A percentile compares a stretch with the other conserved stretches of the same genome.
phyloP scores from a whole-genome alignment of 2,797 vertebrate genomes.

The Danio jaintianensis region DNA sequence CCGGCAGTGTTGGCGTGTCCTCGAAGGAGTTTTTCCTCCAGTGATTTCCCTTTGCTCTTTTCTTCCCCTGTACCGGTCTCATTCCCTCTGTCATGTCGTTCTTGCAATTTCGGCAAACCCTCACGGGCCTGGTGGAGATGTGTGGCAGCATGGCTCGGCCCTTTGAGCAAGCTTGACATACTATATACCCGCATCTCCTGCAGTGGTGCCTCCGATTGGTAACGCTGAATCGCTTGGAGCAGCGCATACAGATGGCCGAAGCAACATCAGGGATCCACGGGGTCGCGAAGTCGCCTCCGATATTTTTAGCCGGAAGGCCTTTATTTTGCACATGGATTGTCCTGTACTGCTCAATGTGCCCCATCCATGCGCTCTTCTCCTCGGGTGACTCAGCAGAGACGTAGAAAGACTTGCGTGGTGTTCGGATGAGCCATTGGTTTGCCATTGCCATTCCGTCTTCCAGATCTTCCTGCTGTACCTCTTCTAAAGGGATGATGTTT shows the following conservation, averaged over 20 bases:
- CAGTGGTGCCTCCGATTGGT: slow-evolving; percentile 90
- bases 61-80: slow-evolving; percentile 26
- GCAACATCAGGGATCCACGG: slow-evolving; percentile 89
- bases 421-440: slow-evolving; percentile 92
- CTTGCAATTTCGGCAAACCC: slow-evolving; percentile 85
- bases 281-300: slow-evolving; percentile 74
- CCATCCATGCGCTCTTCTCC: slow-evolving; percentile 89
- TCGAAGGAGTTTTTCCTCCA: slow-evolving; percentile 43
- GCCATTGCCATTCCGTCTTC: slow-evolving; percentile 77
- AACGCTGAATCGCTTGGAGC: slow-evolving; percentile 79
- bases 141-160: slow-evolving; percentile 78
- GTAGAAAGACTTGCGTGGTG: slow-evolving; percentile 89
- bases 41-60: neutral
- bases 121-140: slow-evolving; percentile 80
- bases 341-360: slow-evolving; percentile 82
- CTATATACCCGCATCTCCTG: slow-evolving; percentile 89
- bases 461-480: slow-evolving; percentile 83
- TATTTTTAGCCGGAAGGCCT: slow-evolving; percentile 54
- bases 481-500: slow-evolving; percentile 86
- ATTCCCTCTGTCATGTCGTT: slow-evolving; percentile 64
- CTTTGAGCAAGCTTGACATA: slow-evolving; percentile 87
- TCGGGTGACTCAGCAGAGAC: slow-evolving; percentile 81
- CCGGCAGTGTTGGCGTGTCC: neutral
- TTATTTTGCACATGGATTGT: slow-evolving; percentile 70
- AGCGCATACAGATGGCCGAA: slow-evolving; percentile 91